Percentiles rank a stretch among this genome's conserved stretches.
Evolutionary conservation across 2,113 vertebrate species (phyloP).

Genomic region (Boleophthalmus pectinirostris): DNA sequence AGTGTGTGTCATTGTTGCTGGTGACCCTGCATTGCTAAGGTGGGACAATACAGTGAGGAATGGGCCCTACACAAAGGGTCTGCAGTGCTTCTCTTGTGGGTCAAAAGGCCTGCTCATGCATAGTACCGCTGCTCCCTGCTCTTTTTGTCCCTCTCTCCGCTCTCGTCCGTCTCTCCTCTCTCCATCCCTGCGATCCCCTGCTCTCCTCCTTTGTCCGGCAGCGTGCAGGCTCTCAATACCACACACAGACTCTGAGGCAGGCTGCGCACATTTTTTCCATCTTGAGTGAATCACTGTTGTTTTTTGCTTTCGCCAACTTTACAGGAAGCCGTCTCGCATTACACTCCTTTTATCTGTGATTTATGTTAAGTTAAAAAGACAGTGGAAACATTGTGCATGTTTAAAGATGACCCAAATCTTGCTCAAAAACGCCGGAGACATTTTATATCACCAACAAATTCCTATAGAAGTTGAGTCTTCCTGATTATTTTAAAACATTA

Average conservation of each 20-base stretch:
- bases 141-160: constrained; percentile 41
- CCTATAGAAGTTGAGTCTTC: background rate
- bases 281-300: constrained; percentile 56
- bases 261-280: constrained; percentile 69
- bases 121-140: constrained; percentile 46
- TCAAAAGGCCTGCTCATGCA: constrained; percentile 72
- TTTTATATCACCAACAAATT: background rate
- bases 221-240: constrained; percentile 68
- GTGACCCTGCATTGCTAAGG: constrained; percentile 61
- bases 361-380: constrained; percentile 7
- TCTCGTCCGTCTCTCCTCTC: constrained; percentile 38
- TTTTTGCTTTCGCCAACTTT: constrained; percentile 26
- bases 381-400: background rate
- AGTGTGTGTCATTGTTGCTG: constrained; percentile 36
- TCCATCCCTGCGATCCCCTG: constrained; percentile 46
- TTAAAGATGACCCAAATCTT: background rate
- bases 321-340: constrained; percentile 31
- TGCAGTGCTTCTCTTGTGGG: constrained; percentile 50
- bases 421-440: background rate
- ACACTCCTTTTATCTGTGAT: constrained; percentile 36
- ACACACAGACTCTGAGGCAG: constrained; percentile 76
- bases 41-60: constrained; percentile 68
- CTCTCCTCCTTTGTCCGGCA: constrained; percentile 54
- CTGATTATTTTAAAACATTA: too few relatives aligned
- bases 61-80: constrained; percentile 58